These are phyloP conservation scores for Parus major DNA, from an alignment of 2,113 vertebrate species.

Conservation along the genomic window DNA sequence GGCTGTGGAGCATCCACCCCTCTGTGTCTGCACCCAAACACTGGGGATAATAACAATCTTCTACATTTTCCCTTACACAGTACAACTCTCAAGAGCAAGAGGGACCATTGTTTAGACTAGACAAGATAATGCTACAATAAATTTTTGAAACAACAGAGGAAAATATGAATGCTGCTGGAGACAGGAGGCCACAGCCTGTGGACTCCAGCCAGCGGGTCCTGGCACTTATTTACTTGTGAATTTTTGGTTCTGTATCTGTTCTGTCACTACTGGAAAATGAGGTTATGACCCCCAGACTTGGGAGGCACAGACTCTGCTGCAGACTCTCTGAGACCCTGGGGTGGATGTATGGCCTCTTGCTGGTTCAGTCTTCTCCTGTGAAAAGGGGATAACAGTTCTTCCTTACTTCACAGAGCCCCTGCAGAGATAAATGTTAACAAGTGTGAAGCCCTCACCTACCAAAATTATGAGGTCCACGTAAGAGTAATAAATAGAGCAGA, in stretches of 20 bases:
- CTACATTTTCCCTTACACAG: neutral
- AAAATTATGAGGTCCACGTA: neutral
- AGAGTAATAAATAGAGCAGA: neutral
- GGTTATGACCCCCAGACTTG: neutral
- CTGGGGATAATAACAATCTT: neutral
- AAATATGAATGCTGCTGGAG: neutral
- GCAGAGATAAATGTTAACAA: neutral
- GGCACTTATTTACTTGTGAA: neutral
- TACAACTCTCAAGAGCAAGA: neutral
- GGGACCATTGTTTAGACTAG: neutral
- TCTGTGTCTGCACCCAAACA: neutral
- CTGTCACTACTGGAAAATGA: neutral
- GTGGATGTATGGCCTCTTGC: neutral
- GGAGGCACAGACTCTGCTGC: neutral
- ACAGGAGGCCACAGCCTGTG: neutral
- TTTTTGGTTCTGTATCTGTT: neutral
- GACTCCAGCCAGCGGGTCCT: neutral
- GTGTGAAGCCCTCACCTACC: neutral
- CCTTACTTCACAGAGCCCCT: neutral
- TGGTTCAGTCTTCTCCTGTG: neutral
- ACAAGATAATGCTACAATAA: neutral
- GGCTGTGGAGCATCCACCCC: neutral
- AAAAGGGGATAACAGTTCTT: neutral
- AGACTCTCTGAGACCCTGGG: neutral
- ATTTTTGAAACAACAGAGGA: neutral